Conservation (phyloP, 2,797 vertebrate genomes). For the Pangasius sanitwongsei region DNA sequence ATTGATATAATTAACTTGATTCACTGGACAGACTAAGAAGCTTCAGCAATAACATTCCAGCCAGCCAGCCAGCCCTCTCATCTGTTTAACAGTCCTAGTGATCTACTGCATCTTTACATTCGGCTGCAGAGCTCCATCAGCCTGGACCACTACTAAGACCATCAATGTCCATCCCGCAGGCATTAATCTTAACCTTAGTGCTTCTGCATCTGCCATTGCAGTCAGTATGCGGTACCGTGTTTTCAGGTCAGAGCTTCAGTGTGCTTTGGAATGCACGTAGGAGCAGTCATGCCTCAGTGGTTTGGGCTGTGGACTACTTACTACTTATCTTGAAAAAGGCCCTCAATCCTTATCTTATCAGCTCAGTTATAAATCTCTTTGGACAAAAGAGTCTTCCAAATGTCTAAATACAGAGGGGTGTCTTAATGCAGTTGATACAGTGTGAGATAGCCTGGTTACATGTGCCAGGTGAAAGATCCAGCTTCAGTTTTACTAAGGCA, state of each 20-base stretch:
- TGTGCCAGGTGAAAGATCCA: neutral
- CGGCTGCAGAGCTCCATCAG: neutral
- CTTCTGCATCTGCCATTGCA: neutral
- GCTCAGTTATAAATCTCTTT: neutral
- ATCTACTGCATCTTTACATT: constrained; percentile 9
- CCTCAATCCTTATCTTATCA: constrained; percentile 4
- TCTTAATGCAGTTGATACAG: neutral
- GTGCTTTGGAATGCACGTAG: neutral
- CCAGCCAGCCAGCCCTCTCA: neutral
- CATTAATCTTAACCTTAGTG: neutral
- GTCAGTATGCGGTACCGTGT: neutral
- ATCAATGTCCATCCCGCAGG: neutral
- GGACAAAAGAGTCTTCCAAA: neutral
- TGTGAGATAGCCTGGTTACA: neutral
- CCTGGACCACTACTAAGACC: neutral
- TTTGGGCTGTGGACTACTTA: neutral
- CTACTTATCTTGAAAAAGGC: neutral
- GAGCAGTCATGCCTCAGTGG: neutral
- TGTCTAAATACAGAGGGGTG: neutral
- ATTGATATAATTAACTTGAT: too few species aligned
- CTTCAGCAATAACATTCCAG: neutral
- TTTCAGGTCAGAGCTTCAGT: constrained; percentile 5
- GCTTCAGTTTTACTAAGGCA: too few species aligned
- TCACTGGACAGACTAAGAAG: too few species aligned
- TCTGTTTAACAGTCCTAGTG: constrained; percentile 6